phyloP scores from a whole-genome alignment of 2,797 vertebrate genomes.

The Crax fasciolata region DNA sequence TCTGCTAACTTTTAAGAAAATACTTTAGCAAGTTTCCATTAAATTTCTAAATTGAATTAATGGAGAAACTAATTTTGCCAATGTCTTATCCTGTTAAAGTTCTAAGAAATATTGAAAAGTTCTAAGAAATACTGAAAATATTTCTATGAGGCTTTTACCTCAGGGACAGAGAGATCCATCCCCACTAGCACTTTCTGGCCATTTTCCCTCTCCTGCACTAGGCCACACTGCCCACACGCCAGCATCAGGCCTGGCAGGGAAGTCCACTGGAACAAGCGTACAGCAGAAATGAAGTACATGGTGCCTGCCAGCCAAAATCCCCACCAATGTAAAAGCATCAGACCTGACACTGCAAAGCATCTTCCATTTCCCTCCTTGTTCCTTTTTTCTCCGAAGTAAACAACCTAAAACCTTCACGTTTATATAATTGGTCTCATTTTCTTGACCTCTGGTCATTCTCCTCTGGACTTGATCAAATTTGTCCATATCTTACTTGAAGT shows the following conservation, averaged over 20 bases:
- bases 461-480: background rate
- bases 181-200: background rate
- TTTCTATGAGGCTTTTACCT: background rate
- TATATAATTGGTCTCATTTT: background rate
- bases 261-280: background rate
- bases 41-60: background rate
- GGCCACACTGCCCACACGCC: rapidly evolving
- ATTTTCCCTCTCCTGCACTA: background rate
- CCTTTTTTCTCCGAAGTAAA: background rate
- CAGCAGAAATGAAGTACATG: background rate
- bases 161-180: background rate
- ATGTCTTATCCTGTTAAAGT: background rate
- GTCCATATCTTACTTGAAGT: background rate
- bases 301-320: background rate
- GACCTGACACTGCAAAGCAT: background rate
- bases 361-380: background rate
- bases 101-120: background rate
- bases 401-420: background rate
- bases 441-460: background rate
- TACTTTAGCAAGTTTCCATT: background rate
- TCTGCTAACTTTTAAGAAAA: background rate
- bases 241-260: background rate
- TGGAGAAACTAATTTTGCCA: background rate
- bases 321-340: background rate
- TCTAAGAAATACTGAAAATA: background rate